These are phyloP conservation scores for Sycophila texana DNA, from an alignment of 2,888 invertebrate species.

Conservation along the genomic window DNA sequence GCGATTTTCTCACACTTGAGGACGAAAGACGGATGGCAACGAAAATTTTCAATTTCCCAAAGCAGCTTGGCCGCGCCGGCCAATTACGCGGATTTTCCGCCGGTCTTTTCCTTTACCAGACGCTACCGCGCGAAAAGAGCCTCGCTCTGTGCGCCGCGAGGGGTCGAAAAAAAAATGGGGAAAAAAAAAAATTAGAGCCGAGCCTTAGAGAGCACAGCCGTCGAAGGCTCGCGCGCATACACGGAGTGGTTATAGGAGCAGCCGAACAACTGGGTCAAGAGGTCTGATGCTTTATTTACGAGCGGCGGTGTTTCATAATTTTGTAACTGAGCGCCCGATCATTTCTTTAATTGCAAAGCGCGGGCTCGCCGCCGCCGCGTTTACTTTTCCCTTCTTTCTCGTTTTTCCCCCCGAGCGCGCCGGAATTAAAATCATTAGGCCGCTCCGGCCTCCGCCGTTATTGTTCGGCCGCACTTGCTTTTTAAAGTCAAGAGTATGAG, in stretches of 20 bases:
- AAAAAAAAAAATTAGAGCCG: too few species aligned
- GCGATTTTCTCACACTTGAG: too few species aligned
- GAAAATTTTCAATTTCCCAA: too few species aligned
- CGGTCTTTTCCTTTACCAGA: too few species aligned
- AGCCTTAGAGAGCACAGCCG: neutral
- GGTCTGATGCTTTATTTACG: slow-evolving; percentile 54
- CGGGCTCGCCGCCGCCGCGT: slow-evolving; percentile 13
- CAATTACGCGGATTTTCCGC: too few species aligned
- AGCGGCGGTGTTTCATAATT: slow-evolving; percentile 49
- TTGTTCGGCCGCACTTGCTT: neutral
- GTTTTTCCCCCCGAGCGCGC: neutral
- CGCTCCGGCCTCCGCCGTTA: neutral
- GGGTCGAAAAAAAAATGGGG: too few species aligned
- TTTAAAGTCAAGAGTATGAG: too few species aligned
- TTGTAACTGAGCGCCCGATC: slow-evolving; percentile 42
- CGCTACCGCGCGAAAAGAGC: too few species aligned
- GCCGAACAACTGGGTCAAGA: slow-evolving; percentile 45
- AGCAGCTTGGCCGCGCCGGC: too few species aligned
- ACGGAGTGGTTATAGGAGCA: neutral
- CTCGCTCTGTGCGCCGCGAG: too few species aligned
- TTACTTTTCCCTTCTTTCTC: slow-evolving; percentile 37
- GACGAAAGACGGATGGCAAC: too few species aligned
- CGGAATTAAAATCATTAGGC: slow-evolving; percentile 36
- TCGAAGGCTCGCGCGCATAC: slow-evolving; percentile 3
- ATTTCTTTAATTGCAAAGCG: slow-evolving; percentile 52